Base-by-base conservation (phyloP, 2,888 invertebrate species). In the Pachydiplax longipennis region DNA sequence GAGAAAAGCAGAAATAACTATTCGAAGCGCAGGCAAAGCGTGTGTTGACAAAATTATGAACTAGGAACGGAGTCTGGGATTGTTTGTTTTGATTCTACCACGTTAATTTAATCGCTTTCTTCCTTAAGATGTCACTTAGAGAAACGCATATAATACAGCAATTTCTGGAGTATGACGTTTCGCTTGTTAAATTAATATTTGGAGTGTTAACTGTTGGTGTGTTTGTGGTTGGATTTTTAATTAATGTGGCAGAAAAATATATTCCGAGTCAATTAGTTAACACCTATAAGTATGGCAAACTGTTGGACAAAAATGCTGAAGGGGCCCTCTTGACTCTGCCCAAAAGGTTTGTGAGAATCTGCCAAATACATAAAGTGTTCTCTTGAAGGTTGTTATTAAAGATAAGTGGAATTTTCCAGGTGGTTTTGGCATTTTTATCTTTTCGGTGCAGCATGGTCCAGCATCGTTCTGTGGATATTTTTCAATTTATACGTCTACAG, bases 401-500 rank as follows among this genome's bases (percentile, higher is more conserved):
- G 61, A 15, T 87, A 90, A 15, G 12, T 53, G 22, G 25, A 37
- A 65, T 91, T 91, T 40, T 90, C 93, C 92, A 95, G 95, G 53
- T 97, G 96, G 95, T 98, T 97, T 93, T 95, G 94, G 92, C 98
- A 98, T 94, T 98, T 98, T 93, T 98, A 98, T 93, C 93, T 96
- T 10, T 96, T 96, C 93, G 96, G 97, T 0, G 94, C 96, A 1
- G 92, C 96, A 44, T 94, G 96, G 92, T 95, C 96, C 90, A 93
- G 93, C n/a, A 91, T 93, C 0, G 93, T 95, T 31, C 93, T 96
- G 22, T 91, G 94, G n/a, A 94, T 96, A 61, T 93, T 95, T 92
- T 92, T 95, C 65, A 92, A 93, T 90, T 94, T 95, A 87, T 96
- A 95, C 94, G 94, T 95, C 91, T 94, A 94, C 82, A 94, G 94